Percentiles rank a stretch among this genome's conserved stretches.
Evolutionary conservation across 2,797 vertebrate species (phyloP).

Genomic region (Nasua narica): DNA sequence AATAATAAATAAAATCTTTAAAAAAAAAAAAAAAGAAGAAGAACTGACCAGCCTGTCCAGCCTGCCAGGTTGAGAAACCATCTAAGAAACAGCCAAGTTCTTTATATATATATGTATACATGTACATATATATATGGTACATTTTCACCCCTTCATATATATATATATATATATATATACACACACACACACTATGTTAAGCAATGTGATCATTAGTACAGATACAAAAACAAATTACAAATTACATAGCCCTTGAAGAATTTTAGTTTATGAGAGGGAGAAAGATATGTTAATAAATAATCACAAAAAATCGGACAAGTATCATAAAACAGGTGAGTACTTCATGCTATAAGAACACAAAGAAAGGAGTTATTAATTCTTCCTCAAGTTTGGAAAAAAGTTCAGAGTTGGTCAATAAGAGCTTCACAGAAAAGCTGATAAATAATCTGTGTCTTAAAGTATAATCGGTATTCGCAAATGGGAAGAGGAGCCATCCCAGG

Average conservation of each 20-base stretch:
- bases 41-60: neutral
- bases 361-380: neutral
- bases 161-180: neutral
- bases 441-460: neutral
- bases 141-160: too few relatives aligned
- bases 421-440: neutral
- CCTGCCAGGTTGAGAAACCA: neutral
- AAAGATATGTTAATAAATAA: constrained; percentile 1
- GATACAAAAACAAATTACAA: neutral
- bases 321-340: neutral
- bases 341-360: neutral
- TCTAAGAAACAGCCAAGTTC: neutral
- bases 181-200: neutral
- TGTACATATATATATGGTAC: too few relatives aligned
- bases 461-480: neutral
- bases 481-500: neutral
- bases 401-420: neutral
- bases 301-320: neutral
- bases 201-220: neutral
- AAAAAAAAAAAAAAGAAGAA: too few relatives aligned
- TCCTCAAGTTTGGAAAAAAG: neutral
- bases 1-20: too few relatives aligned
- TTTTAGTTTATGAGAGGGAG: neutral
- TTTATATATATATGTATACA: neutral
- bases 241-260: neutral